These are phyloP conservation scores for Ophioninae sp. DNA, from an alignment of 2,888 invertebrate genomes.

Conservation along the genomic window DNA sequence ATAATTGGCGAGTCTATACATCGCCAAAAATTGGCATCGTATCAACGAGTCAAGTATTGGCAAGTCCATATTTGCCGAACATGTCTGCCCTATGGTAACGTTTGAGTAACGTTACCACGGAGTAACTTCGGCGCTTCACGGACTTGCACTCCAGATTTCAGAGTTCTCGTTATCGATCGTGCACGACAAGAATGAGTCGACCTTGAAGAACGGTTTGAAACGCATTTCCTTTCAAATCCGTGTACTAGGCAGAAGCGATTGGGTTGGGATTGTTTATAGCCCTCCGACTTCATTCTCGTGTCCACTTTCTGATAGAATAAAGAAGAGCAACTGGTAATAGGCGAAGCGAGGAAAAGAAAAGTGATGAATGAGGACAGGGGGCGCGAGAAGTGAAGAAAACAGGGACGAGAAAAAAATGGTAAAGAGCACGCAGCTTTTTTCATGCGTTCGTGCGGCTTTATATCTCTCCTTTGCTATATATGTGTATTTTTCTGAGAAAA, in stretches of 20 bases:
- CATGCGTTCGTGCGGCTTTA: slow-evolving; percentile 43
- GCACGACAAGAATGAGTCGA: slow-evolving; percentile 18
- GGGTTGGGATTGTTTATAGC: slow-evolving; percentile 41
- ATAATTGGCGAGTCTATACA: too few species aligned
- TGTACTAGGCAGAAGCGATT: slow-evolving; percentile 52
- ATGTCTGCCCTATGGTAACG: too few species aligned
- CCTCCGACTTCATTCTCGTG: slow-evolving; percentile 56
- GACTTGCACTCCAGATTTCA: slow-evolving; percentile 48
- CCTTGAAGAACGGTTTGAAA: slow-evolving; percentile 10
- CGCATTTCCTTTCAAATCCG: slow-evolving; percentile 58
- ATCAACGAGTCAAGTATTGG: too few species aligned
- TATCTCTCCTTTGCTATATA: slow-evolving; percentile 18
- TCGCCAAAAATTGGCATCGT: too few species aligned
- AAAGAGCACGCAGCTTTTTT: slow-evolving; percentile 52
- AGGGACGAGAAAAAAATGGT: slow-evolving; percentile 52
- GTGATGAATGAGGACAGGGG: slow-evolving; percentile 10
- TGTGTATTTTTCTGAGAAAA: slow-evolving; percentile 23
- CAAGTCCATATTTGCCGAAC: too few species aligned
- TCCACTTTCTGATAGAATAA: neutral
- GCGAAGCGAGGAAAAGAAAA: slow-evolving; percentile 17
- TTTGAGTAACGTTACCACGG: too few species aligned
- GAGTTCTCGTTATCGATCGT: slow-evolving; percentile 54
- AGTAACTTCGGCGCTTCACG: slow-evolving; percentile 43
- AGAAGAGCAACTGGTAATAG: slow-evolving; percentile 35
- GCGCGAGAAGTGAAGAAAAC: slow-evolving; percentile 35